Percentiles rank a stretch among this genome's conserved stretches.
These are phyloP conservation scores for Alsophila aescularia DNA, from an alignment of 2,888 invertebrate species.

Conservation along the genomic window DNA sequence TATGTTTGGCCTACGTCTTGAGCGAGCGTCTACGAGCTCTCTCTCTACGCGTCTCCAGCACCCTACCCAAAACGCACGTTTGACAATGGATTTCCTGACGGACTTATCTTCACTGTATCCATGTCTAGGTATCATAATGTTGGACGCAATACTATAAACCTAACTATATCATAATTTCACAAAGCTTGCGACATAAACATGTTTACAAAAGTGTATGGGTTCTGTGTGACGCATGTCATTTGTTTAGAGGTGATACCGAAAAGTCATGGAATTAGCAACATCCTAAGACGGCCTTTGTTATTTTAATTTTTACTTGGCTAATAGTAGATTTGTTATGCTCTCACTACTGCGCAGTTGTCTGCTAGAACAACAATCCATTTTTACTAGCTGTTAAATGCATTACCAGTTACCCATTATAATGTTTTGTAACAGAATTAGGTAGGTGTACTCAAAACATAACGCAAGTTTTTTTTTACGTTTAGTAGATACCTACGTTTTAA, in stretches of 20 bases:
- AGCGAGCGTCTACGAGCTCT: no score
- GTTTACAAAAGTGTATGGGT: slow-evolving; percentile 3
- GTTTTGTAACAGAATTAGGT: no score
- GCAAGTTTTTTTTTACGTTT: no score
- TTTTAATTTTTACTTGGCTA: not conserved
- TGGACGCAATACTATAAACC: not conserved
- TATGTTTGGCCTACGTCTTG: no score
- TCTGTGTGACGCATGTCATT: not conserved
- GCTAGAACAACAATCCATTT: not conserved
- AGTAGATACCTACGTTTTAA: no score
- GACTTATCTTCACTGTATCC: no score
- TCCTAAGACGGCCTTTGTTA: slow-evolving; percentile 1
- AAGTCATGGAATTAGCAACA: slow-evolving; percentile 7
- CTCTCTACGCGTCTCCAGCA: no score
- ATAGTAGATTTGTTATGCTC: slow-evolving; percentile 12
- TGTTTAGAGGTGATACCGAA: not conserved
- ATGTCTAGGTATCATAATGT: not conserved
- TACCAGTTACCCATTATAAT: not conserved
- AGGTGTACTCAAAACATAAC: no score
- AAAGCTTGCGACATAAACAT: slow-evolving; percentile 8
- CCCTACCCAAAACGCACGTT: no score
- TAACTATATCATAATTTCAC: not conserved
- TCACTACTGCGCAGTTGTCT: slow-evolving; percentile 2
- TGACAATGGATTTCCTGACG: no score
- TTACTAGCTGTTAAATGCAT: not conserved